Percentiles rank a stretch among this genome's conserved stretches.
Conservation (phyloP, 2,113 vertebrate species). For the Trogon surrucura region DNA sequence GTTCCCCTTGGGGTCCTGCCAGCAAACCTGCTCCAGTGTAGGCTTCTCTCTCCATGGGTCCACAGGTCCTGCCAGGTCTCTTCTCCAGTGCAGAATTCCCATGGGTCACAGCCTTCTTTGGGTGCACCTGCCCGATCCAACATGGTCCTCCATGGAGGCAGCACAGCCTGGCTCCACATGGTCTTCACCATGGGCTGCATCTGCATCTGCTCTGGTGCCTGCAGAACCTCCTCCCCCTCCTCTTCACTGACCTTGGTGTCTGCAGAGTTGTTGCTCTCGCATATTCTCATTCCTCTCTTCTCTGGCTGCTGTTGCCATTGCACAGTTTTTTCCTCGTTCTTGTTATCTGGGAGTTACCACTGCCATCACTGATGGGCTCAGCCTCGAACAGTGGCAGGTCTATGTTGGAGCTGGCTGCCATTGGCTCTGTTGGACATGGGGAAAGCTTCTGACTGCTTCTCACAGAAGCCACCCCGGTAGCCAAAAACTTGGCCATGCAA, state of each 20-base stretch:
- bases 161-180: too few species aligned
- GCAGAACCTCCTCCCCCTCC: not conserved
- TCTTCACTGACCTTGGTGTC: not conserved
- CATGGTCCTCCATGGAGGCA: fast-evolving
- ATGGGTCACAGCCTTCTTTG: fast-evolving
- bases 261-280: not conserved
- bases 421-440: not conserved
- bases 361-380: fast-evolving
- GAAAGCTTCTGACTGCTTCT: not conserved
- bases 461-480: not conserved
- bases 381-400: not conserved
- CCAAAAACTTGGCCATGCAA: not conserved
- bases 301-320: not conserved
- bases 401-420: fast-evolving
- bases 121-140: not conserved
- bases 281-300: not conserved
- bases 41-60: not conserved
- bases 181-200: too few species aligned
- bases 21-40: not conserved
- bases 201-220: not conserved
- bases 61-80: not conserved
- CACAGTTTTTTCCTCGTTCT: not conserved
- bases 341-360: not conserved
- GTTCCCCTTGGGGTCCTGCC: not conserved
- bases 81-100: fast-evolving